These are phyloP conservation scores for Tribolium castaneum DNA, from an alignment of 1,140 invertebrate genomes.

Conservation along the genomic window DNA sequence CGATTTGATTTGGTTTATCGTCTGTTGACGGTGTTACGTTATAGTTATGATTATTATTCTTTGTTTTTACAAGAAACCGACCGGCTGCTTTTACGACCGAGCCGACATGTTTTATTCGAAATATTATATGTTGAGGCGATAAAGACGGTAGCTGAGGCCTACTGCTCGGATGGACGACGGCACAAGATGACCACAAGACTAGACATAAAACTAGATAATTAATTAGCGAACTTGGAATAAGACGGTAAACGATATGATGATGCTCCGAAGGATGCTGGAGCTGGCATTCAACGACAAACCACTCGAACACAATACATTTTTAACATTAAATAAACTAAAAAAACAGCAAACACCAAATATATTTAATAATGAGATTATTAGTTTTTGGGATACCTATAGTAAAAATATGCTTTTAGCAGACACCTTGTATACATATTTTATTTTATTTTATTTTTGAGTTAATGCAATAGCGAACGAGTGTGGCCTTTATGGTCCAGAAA, in stretches of 20 bases:
- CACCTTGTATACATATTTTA: too few relatives aligned
- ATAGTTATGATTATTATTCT: conserved; percentile 36
- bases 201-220: conserved; percentile 16
- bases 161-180: neutral
- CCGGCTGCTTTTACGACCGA: conserved; percentile 19
- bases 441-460: too few relatives aligned
- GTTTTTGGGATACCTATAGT: too few relatives aligned
- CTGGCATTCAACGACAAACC: neutral
- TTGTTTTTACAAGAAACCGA: conserved; percentile 35
- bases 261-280: neutral
- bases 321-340: too few relatives aligned
- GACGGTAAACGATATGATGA: conserved; percentile 16
- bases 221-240: conserved; percentile 12
- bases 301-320: too few relatives aligned
- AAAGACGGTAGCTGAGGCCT: conserved; percentile 13
- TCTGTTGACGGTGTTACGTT: conserved; percentile 52
- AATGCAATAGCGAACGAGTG: too few relatives aligned
- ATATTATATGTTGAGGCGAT: conserved; percentile 21
- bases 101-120: conserved; percentile 29
- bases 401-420: too few relatives aligned
- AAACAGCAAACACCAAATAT: too few relatives aligned
- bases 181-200: neutral
- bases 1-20: conserved; percentile 54
- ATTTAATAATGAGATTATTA: too few relatives aligned
- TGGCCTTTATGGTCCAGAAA: too few relatives aligned